phyloP scores from a whole-genome alignment of 2,888 invertebrate genomes.

The Ormyrus nitidulus region DNA sequence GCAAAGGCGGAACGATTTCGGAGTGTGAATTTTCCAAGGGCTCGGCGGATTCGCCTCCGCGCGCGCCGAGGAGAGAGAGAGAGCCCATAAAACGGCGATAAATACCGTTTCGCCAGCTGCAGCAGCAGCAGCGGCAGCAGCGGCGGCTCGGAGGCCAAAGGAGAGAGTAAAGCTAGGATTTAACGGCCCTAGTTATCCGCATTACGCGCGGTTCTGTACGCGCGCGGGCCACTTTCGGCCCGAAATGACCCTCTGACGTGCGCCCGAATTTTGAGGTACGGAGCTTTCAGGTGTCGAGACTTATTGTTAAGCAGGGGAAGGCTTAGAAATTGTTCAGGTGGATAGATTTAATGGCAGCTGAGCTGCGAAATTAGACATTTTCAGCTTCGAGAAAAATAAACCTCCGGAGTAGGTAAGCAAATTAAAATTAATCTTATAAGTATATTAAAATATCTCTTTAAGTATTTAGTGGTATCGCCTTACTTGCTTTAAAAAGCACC shows the following conservation, averaged over 20 bases:
- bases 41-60: conserved; percentile 48
- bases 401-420: no score
- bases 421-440: no score
- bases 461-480: no score
- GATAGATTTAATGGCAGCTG: no score
- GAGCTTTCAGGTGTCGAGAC: background rate
- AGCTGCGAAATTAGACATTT: no score
- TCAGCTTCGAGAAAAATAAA: no score
- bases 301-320: no score
- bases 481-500: no score
- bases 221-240: conserved; percentile 4
- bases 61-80: conserved; percentile 62
- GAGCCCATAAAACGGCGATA: conserved; percentile 72
- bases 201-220: conserved; percentile 60
- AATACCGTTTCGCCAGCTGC: conserved; percentile 72
- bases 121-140: conserved; percentile 16
- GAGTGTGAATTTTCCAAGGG: conserved; percentile 65
- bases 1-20: conserved; percentile 49
- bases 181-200: conserved; percentile 62
- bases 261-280: background rate
- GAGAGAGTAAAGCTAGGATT: conserved; percentile 59
- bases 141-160: no score
- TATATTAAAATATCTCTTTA: no score
- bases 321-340: no score
- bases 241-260: conserved; percentile 13